Percentiles rank a stretch among this genome's conserved stretches.
phyloP scores from a whole-genome alignment of 2,113 vertebrate genomes.

The Corydoras sp. region DNA sequence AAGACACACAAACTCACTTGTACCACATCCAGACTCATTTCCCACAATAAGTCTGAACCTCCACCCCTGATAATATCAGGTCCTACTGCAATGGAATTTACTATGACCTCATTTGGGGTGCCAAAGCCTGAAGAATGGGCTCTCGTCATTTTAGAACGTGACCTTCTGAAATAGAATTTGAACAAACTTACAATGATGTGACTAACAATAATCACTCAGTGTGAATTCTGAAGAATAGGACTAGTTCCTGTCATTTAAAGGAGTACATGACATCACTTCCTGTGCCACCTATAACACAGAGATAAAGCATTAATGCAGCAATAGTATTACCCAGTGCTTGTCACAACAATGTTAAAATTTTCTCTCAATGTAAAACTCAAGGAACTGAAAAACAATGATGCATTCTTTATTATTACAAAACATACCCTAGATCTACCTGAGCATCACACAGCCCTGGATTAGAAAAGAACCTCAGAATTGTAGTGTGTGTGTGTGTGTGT shows the following conservation, averaged over 20 bases:
- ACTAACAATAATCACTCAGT: conserved; percentile 35
- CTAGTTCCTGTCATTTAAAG: conserved; percentile 44
- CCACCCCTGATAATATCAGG: conserved; percentile 30
- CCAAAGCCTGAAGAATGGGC: conserved; percentile 12
- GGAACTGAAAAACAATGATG: too few relatives aligned
- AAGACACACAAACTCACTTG: conserved; percentile 3
- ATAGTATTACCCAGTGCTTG: too few relatives aligned
- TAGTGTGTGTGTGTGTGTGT: neutral
- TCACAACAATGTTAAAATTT: too few relatives aligned
- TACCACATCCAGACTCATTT: conserved; percentile 18
- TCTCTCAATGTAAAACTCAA: too few relatives aligned
- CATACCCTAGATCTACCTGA: too few relatives aligned
- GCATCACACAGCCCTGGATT: too few relatives aligned
- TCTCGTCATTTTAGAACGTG: conserved; percentile 32
- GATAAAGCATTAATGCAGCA: neutral
- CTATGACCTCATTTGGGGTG: conserved; percentile 22
- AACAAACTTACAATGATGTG: conserved; percentile 32
- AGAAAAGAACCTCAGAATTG: neutral
- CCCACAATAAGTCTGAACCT: conserved; percentile 26
- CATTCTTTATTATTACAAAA: too few relatives aligned
- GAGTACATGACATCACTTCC: conserved; percentile 37
- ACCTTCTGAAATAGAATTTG: conserved; percentile 33
- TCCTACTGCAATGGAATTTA: conserved; percentile 8
- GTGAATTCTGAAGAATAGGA: conserved; percentile 34
- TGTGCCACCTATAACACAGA: conserved; percentile 28